Evolutionary conservation across 1,140 invertebrate species (phyloP), one percentile per base, ranked within the genome.

Genomic region (Lasioglossum baleicum): DNA sequence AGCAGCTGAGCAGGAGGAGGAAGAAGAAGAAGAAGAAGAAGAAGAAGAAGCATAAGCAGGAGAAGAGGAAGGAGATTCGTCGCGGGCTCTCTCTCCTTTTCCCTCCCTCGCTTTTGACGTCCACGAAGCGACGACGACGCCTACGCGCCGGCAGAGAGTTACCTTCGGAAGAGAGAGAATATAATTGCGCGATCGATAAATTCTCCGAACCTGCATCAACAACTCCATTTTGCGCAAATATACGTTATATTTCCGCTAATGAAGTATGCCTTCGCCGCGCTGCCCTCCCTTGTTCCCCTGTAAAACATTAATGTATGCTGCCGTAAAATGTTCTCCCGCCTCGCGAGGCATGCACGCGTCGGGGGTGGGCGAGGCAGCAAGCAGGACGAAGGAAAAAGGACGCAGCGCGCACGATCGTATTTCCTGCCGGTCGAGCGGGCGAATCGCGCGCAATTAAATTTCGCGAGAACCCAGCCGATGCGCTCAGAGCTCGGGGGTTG

Each of bases 81-180:
- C 56, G 78, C 31, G 56, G 67, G 60, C 64, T 71, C 61, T 83
- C 26, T 26, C 60, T 60, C 44, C 71, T 64, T 48, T 26, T 31
- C 7, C 22, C 13, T 78, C 56, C n/a, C 48, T 69, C 81, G 26
- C 78, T 73, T 26, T 69, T 51, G 22, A 35, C 26, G 31, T 26
- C 20, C 72, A 58, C 40, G 20, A 53, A 67, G 78, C 48, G 56
- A 84, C 82, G 79, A 73, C 48, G 56, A 84, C 82, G 79, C 83
- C 83, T 83, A 81, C 73, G 60, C 80, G 53, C 56, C 60, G 35
- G 51, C 31, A n/a, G 76, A 81, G 80, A 84, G 68, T 84, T 68
- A 61, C 73, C 56, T 72, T 69, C 72, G 53, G 13, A 73, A 66
- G 67, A 81, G 67, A 81, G 31, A 65, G 75, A 78, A 64, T 69